Percentiles rank a stretch among this genome's conserved stretches.
Evolutionary conservation across 2,113 vertebrate species (phyloP).

Genomic region (Ranitomeya imitator): DNA sequence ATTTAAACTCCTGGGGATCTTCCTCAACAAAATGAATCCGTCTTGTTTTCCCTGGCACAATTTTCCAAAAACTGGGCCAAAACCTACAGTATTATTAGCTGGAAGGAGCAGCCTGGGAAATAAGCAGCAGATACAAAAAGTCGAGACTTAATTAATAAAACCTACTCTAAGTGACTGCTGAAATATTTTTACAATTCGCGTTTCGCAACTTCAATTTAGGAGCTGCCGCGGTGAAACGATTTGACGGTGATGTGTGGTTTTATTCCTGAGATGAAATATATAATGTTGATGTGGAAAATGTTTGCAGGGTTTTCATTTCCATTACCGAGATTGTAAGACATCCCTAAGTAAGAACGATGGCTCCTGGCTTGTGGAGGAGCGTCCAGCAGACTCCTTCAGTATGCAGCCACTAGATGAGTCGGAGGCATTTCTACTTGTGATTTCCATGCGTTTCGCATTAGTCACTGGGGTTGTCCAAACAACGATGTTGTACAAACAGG

Average conservation of each 20-base stretch:
- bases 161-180: slow-evolving; percentile 46
- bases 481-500: slow-evolving; percentile 38
- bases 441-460: slow-evolving; percentile 24
- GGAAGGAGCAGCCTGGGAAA: slow-evolving; percentile 45
- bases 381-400: background rate
- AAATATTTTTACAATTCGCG: slow-evolving; percentile 34
- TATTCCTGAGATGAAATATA: slow-evolving; percentile 40
- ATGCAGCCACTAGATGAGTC: background rate
- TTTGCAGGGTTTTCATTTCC: slow-evolving; percentile 16
- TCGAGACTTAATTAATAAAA: slow-evolving; percentile 46
- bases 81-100: slow-evolving; percentile 47
- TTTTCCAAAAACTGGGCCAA: background rate
- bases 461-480: slow-evolving; percentile 28
- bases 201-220: slow-evolving; percentile 37
- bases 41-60: slow-evolving; percentile 45
- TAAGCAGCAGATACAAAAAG: slow-evolving; percentile 42
- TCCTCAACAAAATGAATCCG: slow-evolving; percentile 16
- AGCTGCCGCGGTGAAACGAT: slow-evolving; percentile 21
- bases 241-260: slow-evolving; percentile 41
- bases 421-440: background rate
- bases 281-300: slow-evolving; percentile 32
- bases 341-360: background rate
- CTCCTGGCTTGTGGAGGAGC: background rate
- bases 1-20: slow-evolving; percentile 34
- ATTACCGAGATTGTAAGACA: slow-evolving; percentile 10